phyloP scores from a whole-genome alignment of 2,888 invertebrate genomes.

The Cheilosia urbana region DNA sequence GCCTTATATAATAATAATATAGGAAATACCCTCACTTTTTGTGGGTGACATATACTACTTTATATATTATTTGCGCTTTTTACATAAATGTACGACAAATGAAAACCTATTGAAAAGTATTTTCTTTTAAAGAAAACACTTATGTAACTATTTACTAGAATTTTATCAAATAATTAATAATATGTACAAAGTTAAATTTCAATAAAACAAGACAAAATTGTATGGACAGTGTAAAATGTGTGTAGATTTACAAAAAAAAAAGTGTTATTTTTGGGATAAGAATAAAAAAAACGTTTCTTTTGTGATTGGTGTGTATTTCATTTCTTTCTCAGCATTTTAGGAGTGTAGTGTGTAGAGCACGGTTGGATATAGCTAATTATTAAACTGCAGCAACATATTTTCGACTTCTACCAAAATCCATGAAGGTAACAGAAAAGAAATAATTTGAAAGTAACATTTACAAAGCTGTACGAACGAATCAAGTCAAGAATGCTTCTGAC shows the following conservation, averaged over 20 bases:
- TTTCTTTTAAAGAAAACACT: neutral
- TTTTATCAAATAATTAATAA: no score
- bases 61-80: conserved; percentile 63
- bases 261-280: conserved; percentile 62
- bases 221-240: conserved; percentile 58
- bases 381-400: no score
- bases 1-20: conserved; percentile 45
- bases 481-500: no score
- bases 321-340: neutral
- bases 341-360: no score
- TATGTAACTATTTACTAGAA: no score
- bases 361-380: no score
- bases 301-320: conserved; percentile 36
- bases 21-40: conserved; percentile 40
- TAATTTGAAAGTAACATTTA: no score
- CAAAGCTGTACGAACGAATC: no score
- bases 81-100: conserved; percentile 15
- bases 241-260: conserved; percentile 59
- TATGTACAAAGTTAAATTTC: conserved; percentile 66
- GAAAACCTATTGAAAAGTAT: conserved; percentile 6
- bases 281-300: conserved; percentile 66
- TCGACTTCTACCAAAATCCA: no score
- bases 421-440: no score
- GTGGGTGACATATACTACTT: conserved; percentile 29
- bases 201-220: conserved; percentile 22